Evolutionary conservation across 2,888 invertebrate species (phyloP), one percentile per base, ranked within the genome.

Genomic region (Heliconius charithonia): DNA sequence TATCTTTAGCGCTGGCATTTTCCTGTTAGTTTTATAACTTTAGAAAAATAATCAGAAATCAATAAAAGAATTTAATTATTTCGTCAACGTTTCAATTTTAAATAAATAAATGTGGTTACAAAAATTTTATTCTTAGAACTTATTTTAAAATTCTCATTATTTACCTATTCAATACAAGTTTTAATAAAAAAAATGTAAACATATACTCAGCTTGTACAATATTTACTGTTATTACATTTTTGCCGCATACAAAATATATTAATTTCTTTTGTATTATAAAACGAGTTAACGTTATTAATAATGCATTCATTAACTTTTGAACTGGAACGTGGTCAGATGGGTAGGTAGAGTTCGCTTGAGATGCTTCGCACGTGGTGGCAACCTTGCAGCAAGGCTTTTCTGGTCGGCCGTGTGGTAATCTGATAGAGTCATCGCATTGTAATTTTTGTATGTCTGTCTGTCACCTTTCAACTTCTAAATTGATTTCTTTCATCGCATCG

Each of bases 351-450:
- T n/a, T 72, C 37, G 72, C 88, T 92, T 89, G 82, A 83, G 89
- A 93, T 93, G 91, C 93, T 87, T 85, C 86, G 84, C 93, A 90
- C 85, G 90, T 85, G 82, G 86, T 88, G 87, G 88, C 91, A 93
- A 90, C 93, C 93, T 93, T 92, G 93, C 85, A 82, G 87, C 93
- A 92, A 93, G 93, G 93, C 89, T 91, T 88, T 90, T 85, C 82
- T 79, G 83, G 82, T 84, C 82, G 82, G 81, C 82, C 83, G 82
- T 82, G 82, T 82, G 81, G 79, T 80, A 81, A 83, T 83, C 84
- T 82, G 83, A 83, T 83, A 82, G 75, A 81, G 79, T 77, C 71
- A 71, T 65, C 56, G 56, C 77, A 65, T 74, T 74, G 41, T 63
- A 63, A 74, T 74, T 73, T 74, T 74, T 37, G 41, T 74, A 27